Evolutionary conservation across 2,797 vertebrate genomes (phyloP), one percentile per base, ranked within the genome.

Genomic region (Alosa sapidissima): DNA sequence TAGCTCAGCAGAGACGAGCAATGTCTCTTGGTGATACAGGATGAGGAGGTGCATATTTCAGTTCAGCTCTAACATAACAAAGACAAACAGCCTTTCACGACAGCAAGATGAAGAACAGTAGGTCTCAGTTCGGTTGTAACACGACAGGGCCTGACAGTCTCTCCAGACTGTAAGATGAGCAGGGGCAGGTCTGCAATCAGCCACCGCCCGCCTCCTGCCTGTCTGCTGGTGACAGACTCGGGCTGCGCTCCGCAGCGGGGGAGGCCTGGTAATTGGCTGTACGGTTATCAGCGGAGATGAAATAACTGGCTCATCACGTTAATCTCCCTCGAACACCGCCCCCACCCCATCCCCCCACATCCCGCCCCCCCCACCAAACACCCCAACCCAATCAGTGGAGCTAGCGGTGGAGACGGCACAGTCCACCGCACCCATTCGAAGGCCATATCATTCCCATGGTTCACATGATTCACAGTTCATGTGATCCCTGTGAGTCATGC

Each of bases 281-380:
- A 89, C 81, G 87, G 85, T 85, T 89, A 88, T 89, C 87, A 87
- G 33, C 41, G 85, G 58, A 84, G 85, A 88, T 89, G 84, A 88
- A 86, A 88, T 89, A 89, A 88, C 85, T 83, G 81, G 85, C 88
- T 84, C 87, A 81, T 88, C 87, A 88, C 84, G 86, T 89, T 89
- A 89, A 89, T 89, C 88, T 85, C 85, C 87, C 87, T 82, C 86
- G 86, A 88, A 84, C 60, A 60, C 86, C 85, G 81, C 65, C 6
- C 24, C 41, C 41, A 41, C 41, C 41, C 33, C 68, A 13, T 5
- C 68, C 4, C 58, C 0, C 58, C 41, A 41, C 41, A 41, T 4
- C 2, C 41, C 4, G 0, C 4, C 41, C 41, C 9, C 9, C 2
- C 8, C 52, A 54, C 52, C 52, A 54, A 1, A 54, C 21, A 47